These are phyloP conservation scores for Vanessa atalanta DNA, from an alignment of 1,140 invertebrate species.

Conservation along the genomic window DNA sequence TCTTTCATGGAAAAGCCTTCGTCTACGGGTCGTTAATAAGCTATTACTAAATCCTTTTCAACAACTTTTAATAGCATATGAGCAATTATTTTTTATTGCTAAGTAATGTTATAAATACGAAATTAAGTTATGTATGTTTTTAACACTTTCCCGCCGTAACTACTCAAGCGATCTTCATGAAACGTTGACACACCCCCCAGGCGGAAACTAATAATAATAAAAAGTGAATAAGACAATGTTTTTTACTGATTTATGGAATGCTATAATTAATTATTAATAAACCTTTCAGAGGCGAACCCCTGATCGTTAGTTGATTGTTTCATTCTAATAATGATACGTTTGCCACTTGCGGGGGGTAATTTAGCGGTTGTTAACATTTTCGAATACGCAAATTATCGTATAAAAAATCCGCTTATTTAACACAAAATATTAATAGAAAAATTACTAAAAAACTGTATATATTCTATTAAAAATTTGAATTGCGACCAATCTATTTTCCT, in stretches of 20 bases:
- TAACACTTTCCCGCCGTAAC: no score
- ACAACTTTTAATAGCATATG: not conserved
- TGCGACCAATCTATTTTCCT: no score
- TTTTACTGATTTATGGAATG: not conserved
- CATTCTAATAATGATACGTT: conserved; percentile 25
- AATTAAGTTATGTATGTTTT: no score
- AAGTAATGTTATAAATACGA: no score
- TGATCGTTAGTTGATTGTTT: conserved; percentile 17
- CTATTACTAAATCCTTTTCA: conserved; percentile 22
- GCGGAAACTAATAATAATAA: not conserved
- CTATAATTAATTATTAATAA: not conserved
- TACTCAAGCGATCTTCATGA: no score
- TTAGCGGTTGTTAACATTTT: conserved; percentile 49
- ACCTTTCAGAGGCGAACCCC: conserved; percentile 5
- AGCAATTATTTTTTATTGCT: not conserved
- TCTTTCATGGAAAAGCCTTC: conserved; percentile 26
- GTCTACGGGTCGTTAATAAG: conserved; percentile 23
- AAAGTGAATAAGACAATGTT: not conserved
- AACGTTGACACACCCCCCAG: not conserved
- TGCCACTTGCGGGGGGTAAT: conserved; percentile 30
- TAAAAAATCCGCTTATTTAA: not conserved
- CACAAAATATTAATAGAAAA: no score
- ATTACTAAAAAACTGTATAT: no score
- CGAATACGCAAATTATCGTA: conserved; percentile 37
- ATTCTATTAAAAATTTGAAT: no score